Evolutionary conservation across 1,140 invertebrate genomes (phyloP), one percentile per base, ranked within the genome.

Genomic region (Zaprionus lachaisei): DNA sequence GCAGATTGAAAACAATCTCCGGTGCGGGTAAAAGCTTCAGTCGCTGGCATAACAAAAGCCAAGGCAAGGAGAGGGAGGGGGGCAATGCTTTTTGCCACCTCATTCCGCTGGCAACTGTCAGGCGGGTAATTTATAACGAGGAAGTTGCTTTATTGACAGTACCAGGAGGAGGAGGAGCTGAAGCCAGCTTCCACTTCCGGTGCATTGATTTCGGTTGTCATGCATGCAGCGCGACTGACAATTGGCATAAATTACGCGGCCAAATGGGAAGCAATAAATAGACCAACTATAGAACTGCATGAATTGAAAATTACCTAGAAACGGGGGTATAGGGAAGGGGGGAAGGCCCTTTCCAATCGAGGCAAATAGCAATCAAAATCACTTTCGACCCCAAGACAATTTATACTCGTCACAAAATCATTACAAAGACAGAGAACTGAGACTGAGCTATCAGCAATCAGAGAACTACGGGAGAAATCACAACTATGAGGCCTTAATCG

Each of bases 311-410:
- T 76, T 65, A 72, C 61, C 34, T 44, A 60, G 56, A 34, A 26
- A 58, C 55, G 34, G 44, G 26, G 49, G 41, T 28, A 34, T 6
- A 22, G 38, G 24, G 28, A n/a, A 38, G 44, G 62, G 56, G 71
- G 70, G 65, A 80, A 85, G 17, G 6, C 0, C 20, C 4, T 20
- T 3, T 22, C 44, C n/a, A 49, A 20, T 49, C 20, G 44, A 51
- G 47, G 79, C 73, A 91, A 90, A 91, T 89, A 90, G 85, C 81
- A 90, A 89, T 90, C 81, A 82, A 85, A 90, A 91, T 91, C 86
- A 91, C 85, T 91, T 86, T 85, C 73, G 85, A 90, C 86, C 85
- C 68, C 79, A 71, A 85, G 77, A 72, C 86, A 77, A 91, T 90
- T 90, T 91, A 91, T 90, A 81, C 67, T 47, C 31, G 14, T 55